A percentile compares a stretch with the other conserved stretches of the same genome.
phyloP scores from a whole-genome alignment of 2,797 vertebrate species.

The Bucorvus abyssinicus region DNA sequence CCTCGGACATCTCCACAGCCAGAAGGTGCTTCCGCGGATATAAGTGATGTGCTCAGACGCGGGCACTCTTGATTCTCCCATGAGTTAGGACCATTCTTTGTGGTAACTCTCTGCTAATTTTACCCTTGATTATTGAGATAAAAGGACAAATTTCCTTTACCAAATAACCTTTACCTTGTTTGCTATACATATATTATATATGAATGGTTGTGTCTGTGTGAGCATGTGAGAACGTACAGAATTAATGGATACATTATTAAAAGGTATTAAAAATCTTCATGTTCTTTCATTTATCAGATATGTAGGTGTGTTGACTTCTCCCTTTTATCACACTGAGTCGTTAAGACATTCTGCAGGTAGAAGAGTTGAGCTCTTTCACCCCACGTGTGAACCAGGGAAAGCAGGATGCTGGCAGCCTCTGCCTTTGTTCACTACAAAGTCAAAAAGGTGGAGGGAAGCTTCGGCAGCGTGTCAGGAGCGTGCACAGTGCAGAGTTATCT shows the following conservation, averaged over 20 bases:
- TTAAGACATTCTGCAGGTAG: background rate
- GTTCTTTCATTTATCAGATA: background rate
- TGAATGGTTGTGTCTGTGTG: background rate
- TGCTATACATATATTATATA: rapidly evolving
- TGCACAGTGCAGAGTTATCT: background rate
- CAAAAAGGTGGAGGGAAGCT: background rate
- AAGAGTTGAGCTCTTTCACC: background rate
- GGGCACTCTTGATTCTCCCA: background rate
- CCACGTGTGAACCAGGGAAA: background rate
- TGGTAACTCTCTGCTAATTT: background rate
- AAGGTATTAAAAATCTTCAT: background rate
- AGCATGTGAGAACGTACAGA: background rate
- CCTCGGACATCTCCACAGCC: background rate
- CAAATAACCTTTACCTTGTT: background rate
- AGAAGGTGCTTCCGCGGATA: background rate
- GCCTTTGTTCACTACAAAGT: background rate
- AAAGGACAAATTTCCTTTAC: background rate
- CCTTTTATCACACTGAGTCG: background rate
- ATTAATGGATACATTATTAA: background rate
- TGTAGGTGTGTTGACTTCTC: too few relatives aligned
- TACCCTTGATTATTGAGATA: background rate
- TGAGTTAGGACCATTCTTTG: background rate
- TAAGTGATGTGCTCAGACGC: background rate
- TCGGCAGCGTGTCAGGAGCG: background rate
- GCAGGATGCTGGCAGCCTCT: background rate